phyloP scores from a whole-genome alignment of 2,113 vertebrate species.

The Pedionomus torquatus region DNA sequence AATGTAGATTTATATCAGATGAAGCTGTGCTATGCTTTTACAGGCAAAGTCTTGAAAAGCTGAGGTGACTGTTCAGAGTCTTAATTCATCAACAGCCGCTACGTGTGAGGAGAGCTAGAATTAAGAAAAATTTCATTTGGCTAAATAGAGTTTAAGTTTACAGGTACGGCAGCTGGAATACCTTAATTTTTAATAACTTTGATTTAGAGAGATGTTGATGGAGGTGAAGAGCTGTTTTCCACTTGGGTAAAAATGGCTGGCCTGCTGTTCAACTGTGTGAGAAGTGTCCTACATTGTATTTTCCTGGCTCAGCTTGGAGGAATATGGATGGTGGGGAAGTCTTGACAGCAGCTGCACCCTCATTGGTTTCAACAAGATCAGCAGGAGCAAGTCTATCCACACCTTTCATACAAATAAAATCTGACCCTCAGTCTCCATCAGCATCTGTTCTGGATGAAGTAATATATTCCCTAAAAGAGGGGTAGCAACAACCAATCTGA shows the following conservation, averaged over 20 bases:
- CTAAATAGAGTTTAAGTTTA: neutral
- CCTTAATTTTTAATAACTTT: neutral
- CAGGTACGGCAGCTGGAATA: neutral
- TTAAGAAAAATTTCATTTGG: neutral
- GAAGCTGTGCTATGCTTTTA: neutral
- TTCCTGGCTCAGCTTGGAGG: neutral
- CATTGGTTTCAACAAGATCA: neutral
- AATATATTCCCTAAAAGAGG: neutral
- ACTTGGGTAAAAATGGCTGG: neutral
- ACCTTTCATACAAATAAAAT: neutral
- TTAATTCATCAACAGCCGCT: neutral
- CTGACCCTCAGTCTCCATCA: neutral
- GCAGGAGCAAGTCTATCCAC: neutral
- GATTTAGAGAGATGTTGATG: neutral
- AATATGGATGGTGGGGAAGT: neutral
- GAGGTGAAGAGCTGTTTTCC: neutral
- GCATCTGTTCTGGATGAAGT: neutral
- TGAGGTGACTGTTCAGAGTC: neutral
- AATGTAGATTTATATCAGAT: neutral
- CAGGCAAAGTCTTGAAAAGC: neutral
- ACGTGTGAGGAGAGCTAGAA: neutral
- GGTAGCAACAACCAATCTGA: neutral
- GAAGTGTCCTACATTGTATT: neutral
- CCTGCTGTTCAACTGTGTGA: neutral
- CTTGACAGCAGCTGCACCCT: neutral